These are phyloP conservation scores for Etheostoma cragini DNA, from an alignment of 2,113 vertebrate species.

Conservation along the genomic window DNA sequence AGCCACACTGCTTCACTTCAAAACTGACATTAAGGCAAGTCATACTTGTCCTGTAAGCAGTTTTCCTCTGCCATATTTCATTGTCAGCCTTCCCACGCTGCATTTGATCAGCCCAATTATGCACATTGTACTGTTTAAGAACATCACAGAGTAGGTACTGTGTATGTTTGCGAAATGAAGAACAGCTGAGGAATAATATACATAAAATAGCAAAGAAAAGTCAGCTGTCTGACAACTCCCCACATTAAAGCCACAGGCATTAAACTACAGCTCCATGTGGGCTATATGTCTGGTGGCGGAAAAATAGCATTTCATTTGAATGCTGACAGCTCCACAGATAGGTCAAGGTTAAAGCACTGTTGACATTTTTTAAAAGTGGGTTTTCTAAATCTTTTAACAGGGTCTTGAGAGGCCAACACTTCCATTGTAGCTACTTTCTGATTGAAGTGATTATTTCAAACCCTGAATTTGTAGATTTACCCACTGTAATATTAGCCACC, in stretches of 20 bases:
- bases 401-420: conserved; percentile 16
- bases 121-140: conserved; percentile 28
- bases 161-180: conserved; percentile 15
- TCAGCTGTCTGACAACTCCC: conserved; percentile 64
- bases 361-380: background rate
- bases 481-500: background rate
- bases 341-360: conserved; percentile 35
- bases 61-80: conserved; percentile 35
- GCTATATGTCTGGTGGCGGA: conserved; percentile 19
- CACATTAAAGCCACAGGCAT: conserved; percentile 56
- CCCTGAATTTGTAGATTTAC: background rate
- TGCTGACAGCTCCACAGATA: conserved; percentile 34
- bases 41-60: conserved; percentile 19
- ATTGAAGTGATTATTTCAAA: conserved; percentile 46
- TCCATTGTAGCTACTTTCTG: conserved; percentile 7
- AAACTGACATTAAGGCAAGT: conserved; percentile 21
- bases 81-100: background rate
- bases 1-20: background rate
- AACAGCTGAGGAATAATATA: conserved; percentile 22
- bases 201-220: conserved; percentile 36
- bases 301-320: conserved; percentile 8
- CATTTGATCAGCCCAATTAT: conserved; percentile 46
- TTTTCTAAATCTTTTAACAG: conserved; percentile 47
- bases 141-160: conserved; percentile 15
- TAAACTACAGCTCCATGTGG: conserved; percentile 55